Base-by-base conservation (phyloP, 2,113 vertebrate genomes). In the Climacteris rufus region DNA sequence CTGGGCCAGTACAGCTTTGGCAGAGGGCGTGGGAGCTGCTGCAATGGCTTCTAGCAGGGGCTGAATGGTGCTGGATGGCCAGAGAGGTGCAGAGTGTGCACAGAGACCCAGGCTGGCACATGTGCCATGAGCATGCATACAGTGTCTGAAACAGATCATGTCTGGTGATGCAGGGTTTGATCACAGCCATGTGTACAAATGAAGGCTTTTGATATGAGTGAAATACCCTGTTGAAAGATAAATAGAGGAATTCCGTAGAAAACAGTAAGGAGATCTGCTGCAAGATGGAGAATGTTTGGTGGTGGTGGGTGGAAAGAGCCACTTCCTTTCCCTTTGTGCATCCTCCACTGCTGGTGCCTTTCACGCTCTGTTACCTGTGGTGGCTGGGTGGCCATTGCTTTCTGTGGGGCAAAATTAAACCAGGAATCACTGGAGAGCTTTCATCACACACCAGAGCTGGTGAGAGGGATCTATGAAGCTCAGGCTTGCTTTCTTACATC, bases 391-490 rank as follows among this genome's bases (percentile, higher is more conserved):
- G 17, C 20, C 2, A 0, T 15, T 57, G 44, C n/a, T 83, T 61
- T 65, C 47, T 30, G 5, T 9, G 50, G 15, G 23, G 31, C 30
- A 56, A 19, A 79, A 71, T 45, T 33, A 52, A 53, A 33, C 28
- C 4, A 7, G 35, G 50, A 28, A 37, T 50, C 65, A 56, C 27
- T 50, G 47, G 54, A 30, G 50, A 74, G 56, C 20, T 68, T 88
- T 44, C 54, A 6, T 11, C 4, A 2, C 23, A 2, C 0, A 0
- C 12, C 4, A 7, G 63, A 33, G 64, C 42, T 49, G 44, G 9
- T 1, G 1, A 66, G 64, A 68, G 45, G 40, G 19, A 8, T 28
- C 27, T 44, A 24, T 24, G 42, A 33, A 66, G 68, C 64, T 72
- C 44, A 14, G 30, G 23, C 25, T 53, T 39, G 37, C 33, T 54